Percentiles rank a stretch among this genome's conserved stretches.
These are phyloP conservation scores for Etia nguti DNA, from an alignment of 2,113 vertebrate species.

Conservation along the genomic window DNA sequence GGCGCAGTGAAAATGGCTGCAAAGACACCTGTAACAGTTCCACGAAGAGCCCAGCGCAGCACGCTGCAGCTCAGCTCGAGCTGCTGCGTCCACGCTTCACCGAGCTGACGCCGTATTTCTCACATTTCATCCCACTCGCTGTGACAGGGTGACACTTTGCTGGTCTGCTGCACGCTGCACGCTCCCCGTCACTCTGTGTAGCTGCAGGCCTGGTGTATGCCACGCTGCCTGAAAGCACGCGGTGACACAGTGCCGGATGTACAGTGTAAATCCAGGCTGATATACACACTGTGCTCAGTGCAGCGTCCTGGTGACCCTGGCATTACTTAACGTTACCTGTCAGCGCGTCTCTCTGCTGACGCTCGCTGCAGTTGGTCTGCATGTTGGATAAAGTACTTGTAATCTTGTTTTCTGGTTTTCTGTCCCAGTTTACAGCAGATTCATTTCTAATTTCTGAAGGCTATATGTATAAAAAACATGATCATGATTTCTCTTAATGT, in stretches of 20 bases:
- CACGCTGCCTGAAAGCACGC: not conserved
- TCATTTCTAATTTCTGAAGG: not conserved
- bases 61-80: not conserved
- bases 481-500: not conserved
- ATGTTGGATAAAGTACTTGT: not conserved
- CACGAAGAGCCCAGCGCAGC: not conserved
- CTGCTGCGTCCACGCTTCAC: not conserved
- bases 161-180: constrained; percentile 7
- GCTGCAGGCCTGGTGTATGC: constrained; percentile 5
- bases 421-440: not conserved
- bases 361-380: not conserved
- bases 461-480: not conserved
- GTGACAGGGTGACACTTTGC: constrained; percentile 22
- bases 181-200: not conserved
- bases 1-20: not conserved
- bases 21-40: not conserved
- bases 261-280: not conserved
- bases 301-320: not conserved
- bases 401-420: not conserved
- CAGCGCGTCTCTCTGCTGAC: not conserved
- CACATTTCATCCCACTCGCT: not conserved
- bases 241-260: not conserved
- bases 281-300: not conserved
- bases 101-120: not conserved
- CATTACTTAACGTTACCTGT: not conserved